These are phyloP conservation scores for Dunckerocampus dactyliophorus DNA, from an alignment of 2,113 vertebrate genomes.

Conservation along the genomic window DNA sequence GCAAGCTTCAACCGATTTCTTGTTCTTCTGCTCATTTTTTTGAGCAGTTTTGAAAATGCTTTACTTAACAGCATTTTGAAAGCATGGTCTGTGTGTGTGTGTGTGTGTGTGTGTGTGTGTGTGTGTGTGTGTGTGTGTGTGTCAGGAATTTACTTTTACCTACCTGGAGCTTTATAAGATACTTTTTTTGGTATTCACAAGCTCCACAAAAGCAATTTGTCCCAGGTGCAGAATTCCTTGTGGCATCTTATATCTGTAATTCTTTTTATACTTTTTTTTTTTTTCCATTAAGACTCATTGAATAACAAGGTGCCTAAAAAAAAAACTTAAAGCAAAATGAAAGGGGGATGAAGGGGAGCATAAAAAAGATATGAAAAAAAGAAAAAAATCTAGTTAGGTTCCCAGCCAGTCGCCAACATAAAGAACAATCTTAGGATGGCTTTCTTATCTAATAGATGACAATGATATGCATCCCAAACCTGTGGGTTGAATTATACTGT, in stretches of 20 bases:
- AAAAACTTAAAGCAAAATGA: slow-evolving; percentile 59
- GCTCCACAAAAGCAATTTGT: slow-evolving; percentile 55
- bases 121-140: slow-evolving; percentile 20
- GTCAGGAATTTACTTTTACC: slow-evolving; percentile 52
- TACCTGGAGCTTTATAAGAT: slow-evolving; percentile 57
- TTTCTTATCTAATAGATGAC: slow-evolving; percentile 72
- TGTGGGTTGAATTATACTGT: slow-evolving; percentile 74
- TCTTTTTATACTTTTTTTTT: slow-evolving; percentile 57
- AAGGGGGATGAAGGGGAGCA: neutral
- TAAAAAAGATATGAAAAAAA: slow-evolving; percentile 14
- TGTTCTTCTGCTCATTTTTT: slow-evolving; percentile 66
- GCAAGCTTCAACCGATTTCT: slow-evolving; percentile 63
- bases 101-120: slow-evolving; percentile 31
- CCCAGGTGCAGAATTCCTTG: slow-evolving; percentile 75
- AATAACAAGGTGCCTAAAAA: slow-evolving; percentile 77
- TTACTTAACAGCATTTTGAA: slow-evolving; percentile 66
- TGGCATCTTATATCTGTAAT: slow-evolving; percentile 69
- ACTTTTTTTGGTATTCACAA: slow-evolving; percentile 61
- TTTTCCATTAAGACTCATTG: slow-evolving; percentile 61
- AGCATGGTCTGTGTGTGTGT: slow-evolving; percentile 42
- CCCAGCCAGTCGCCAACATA: slow-evolving; percentile 67
- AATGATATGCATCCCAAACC: slow-evolving; percentile 73
- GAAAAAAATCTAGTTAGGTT: slow-evolving; percentile 59
- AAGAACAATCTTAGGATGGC: slow-evolving; percentile 68
- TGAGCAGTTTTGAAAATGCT: slow-evolving; percentile 71